Percentiles rank a stretch among this genome's conserved stretches.
phyloP scores from a whole-genome alignment of 2,797 vertebrate genomes.

The Apodemus agrarius region DNA sequence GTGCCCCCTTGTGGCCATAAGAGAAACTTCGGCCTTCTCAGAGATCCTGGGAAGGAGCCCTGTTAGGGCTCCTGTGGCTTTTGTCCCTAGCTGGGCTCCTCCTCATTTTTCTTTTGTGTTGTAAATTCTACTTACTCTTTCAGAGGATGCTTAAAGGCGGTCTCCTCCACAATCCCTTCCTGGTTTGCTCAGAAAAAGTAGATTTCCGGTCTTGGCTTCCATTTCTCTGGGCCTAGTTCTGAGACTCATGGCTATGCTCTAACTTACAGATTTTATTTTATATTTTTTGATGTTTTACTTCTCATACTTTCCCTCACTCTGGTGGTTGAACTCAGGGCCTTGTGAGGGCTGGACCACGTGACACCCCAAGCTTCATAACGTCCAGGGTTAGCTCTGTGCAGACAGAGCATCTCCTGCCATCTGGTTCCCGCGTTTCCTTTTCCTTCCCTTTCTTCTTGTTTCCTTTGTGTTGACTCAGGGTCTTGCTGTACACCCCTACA shows the following conservation, averaged over 20 bases:
- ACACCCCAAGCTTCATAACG: neutral
- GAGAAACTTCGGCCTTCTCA: neutral
- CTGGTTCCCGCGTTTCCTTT: neutral
- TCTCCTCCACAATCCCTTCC: neutral
- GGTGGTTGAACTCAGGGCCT: neutral
- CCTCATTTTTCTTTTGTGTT: neutral
- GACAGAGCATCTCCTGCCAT: no score
- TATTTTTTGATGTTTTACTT: neutral
- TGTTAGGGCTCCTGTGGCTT: neutral
- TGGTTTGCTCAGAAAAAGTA: neutral
- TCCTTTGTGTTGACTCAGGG: neutral
- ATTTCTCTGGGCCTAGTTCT: neutral
- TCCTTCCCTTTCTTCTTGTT: neutral
- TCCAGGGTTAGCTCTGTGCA: neutral
- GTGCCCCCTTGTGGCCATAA: neutral
- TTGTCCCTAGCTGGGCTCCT: neutral
- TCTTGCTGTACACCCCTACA: neutral
- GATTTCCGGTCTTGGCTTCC: neutral
- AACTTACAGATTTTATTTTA: neutral
- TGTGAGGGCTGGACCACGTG: neutral
- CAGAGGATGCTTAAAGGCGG: neutral
- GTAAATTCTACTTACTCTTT: neutral
- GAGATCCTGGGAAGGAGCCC: neutral
- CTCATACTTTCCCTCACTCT: neutral
- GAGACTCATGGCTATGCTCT: neutral